phyloP scores from a whole-genome alignment of 1,140 invertebrate species.

The Acromyrmex heyeri region DNA sequence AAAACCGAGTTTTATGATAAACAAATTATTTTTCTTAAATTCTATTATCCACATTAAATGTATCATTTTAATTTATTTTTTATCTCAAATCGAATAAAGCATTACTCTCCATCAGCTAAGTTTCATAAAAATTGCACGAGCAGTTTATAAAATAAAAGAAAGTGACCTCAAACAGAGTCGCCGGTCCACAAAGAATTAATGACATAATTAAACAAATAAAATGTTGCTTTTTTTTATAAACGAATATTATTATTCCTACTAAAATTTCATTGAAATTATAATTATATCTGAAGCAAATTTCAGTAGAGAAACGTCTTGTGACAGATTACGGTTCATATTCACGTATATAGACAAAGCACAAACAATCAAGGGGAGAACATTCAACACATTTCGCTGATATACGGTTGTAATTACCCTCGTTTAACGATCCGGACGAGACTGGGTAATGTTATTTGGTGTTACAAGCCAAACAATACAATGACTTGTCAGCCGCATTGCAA shows the following conservation, averaged over 20 bases:
- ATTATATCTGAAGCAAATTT: constrained; percentile 8
- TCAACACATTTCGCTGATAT: constrained; percentile 60
- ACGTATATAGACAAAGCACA: constrained; percentile 6
- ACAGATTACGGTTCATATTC: constrained; percentile 32
- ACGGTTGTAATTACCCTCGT: constrained; percentile 72
- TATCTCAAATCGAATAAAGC: too few relatives aligned
- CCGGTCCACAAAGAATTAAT: neutral
- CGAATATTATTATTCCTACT: neutral
- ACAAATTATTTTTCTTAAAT: too few relatives aligned
- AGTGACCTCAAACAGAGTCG: too few relatives aligned
- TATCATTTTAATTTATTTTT: too few relatives aligned
- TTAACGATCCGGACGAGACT: constrained; percentile 66
- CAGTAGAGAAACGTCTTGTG: constrained; percentile 15
- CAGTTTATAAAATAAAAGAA: too few relatives aligned
- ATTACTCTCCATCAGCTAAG: too few relatives aligned
- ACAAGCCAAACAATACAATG: constrained; percentile 60
- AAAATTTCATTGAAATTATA: neutral
- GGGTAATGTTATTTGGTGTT: constrained; percentile 61
- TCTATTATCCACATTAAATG: too few relatives aligned
- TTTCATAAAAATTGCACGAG: too few relatives aligned
- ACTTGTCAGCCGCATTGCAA: constrained; percentile 61
- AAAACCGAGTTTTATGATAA: too few relatives aligned
- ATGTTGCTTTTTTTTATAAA: neutral
- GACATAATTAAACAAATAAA: neutral
- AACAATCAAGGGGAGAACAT: constrained; percentile 37